Base-by-base conservation (phyloP, 2,113 vertebrate genomes). In the Callorhinus ursinus region DNA sequence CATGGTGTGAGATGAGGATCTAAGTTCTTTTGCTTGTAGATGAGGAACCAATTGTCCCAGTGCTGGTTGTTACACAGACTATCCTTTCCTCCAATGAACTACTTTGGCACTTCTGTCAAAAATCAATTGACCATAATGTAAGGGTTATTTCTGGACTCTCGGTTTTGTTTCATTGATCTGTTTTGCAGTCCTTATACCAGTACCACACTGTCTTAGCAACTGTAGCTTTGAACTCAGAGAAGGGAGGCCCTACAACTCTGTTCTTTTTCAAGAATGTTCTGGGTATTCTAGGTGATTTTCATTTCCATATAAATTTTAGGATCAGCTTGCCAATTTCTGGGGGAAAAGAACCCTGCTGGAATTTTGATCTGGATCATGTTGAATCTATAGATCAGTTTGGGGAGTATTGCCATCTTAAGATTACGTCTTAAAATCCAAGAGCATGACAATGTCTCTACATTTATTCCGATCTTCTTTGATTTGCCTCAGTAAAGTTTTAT, bases 271-370 rank as follows among this genome's bases (percentile, higher is more conserved):
- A 67, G 55, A 55, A 49, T 8, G 19, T 82, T 72, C 33, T 1
- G 31, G 51, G 21, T 76, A 42, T 85, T 85, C n/a, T 79, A 83
- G 69, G 39, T 53, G 16, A 69, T 92, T 94, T 83, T 36, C 61
- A 61, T 88, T 88, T 88, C 39, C 22, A 84, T 49, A 85, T 24
- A 63, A 5, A 93, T 39, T 84, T 95, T 55, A 97, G 71, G 57
- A 36, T 51, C 24, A 74, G 46, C 33, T 85, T 57, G 46, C 4
- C 33, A 86, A 72, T 21, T 65, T 84, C 61, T 31, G 83, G 49
- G 15, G 21, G 46, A 7, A 36, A 77, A 28, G 71, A 79, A 55
- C 51, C 7, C 19, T 22, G 16, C 63, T 83, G 80, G 31, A 93
- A 84, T 90, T 93, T 67, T 86, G 72, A n/a, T 31, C 72, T 16